Percentiles rank a stretch among this genome's conserved stretches.
phyloP scores from a whole-genome alignment of 1,140 invertebrate species.

The Drosophila virilis region DNA sequence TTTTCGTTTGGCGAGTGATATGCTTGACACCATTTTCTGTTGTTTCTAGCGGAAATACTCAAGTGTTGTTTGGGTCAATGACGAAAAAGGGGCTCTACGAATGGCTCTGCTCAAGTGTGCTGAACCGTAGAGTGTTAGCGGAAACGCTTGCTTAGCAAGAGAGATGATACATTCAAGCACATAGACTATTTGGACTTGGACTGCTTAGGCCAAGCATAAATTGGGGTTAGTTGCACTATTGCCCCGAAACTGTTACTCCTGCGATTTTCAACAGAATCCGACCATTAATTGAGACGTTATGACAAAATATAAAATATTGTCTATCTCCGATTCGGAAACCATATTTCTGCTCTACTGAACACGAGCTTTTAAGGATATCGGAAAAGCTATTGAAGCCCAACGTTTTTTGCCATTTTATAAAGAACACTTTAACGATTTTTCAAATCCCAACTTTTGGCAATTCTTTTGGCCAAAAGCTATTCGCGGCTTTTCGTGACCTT shows the following conservation, averaged over 20 bases:
- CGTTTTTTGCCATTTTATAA: too few relatives aligned
- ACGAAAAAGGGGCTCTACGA: conserved; percentile 38
- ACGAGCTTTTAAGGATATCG: too few relatives aligned
- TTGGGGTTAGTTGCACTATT: background rate
- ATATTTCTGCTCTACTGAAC: too few relatives aligned
- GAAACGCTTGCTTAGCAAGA: conserved; percentile 26
- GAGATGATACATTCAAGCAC: conserved; percentile 6
- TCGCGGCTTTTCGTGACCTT: conserved; percentile 22
- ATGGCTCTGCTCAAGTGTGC: conserved; percentile 25
- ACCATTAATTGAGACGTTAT: too few relatives aligned
- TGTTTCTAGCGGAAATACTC: conserved; percentile 49
- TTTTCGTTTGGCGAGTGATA: conserved; percentile 16
- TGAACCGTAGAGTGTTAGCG: conserved; percentile 31
- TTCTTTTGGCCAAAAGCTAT: background rate
- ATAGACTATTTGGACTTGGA: background rate
- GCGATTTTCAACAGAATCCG: too few relatives aligned
- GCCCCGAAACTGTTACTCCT: too few relatives aligned
- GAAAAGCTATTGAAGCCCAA: too few relatives aligned
- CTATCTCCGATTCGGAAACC: too few relatives aligned
- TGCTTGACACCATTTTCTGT: conserved; percentile 36
- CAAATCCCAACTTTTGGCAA: too few relatives aligned
- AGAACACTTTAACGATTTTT: too few relatives aligned
- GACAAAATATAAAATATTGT: too few relatives aligned
- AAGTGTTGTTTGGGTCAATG: conserved; percentile 55
- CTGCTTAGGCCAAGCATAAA: background rate